These are phyloP conservation scores for Sitta carolinensis DNA, from an alignment of 2,797 vertebrate genomes.

Conservation along the genomic window DNA sequence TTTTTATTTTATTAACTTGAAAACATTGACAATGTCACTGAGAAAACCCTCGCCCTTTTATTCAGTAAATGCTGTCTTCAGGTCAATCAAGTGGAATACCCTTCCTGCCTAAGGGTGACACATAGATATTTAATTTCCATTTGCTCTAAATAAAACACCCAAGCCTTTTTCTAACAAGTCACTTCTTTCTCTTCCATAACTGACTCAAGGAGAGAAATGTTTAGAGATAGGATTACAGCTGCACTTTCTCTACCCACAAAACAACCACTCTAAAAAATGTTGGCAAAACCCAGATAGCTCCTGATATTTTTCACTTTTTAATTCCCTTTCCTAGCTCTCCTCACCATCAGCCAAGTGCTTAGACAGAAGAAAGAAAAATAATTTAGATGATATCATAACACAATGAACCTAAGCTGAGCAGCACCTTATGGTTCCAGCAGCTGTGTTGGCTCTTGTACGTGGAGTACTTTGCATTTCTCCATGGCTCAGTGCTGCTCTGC, in stretches of 20 bases:
- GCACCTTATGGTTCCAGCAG: constrained; percentile 59
- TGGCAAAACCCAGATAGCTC: neutral
- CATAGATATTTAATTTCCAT: neutral
- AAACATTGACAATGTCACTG: neutral
- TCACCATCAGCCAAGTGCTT: neutral
- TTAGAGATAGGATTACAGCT: neutral
- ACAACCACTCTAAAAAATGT: neutral
- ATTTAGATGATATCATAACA: constrained; percentile 18
- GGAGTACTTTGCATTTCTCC: constrained; percentile 24
- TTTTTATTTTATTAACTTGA: neutral
- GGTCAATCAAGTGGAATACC: neutral
- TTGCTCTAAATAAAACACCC: neutral
- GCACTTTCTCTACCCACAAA: neutral
- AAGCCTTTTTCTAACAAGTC: neutral
- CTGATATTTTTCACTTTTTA: neutral
- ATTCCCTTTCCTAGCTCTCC: neutral
- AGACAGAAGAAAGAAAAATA: neutral
- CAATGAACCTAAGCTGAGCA: constrained; percentile 40
- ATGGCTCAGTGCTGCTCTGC: neutral
- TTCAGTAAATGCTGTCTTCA: neutral
- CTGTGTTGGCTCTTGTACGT: neutral
- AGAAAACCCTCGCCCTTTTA: neutral
- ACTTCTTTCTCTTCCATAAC: neutral
- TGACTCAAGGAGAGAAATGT: neutral
- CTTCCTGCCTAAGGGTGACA: neutral